phyloP scores from a whole-genome alignment of 30 jellyfish, hydroid and myxozoan genomes.

The Hydractinia echinata region DNA sequence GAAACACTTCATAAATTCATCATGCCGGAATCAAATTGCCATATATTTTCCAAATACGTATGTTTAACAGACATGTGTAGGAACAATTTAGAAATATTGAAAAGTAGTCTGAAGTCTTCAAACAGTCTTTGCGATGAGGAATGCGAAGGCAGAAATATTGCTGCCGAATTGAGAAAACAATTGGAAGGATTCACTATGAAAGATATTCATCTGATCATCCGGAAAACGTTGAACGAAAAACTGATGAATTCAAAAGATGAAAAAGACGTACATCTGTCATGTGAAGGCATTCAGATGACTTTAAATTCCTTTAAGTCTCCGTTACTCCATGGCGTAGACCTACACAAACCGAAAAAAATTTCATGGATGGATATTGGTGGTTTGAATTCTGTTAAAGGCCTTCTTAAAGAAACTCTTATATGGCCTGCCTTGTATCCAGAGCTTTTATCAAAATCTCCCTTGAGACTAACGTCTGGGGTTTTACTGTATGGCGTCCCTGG shows the following conservation, averaged over 20 bases:
- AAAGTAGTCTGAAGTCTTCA: background rate
- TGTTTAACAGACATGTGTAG: background rate
- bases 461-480: conserved; percentile 69
- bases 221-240: conserved; percentile 42
- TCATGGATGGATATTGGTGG: conserved; percentile 95
- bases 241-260: background rate
- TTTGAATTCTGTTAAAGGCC: conserved; percentile 55
- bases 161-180: conserved; percentile 10
- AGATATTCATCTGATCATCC: conserved; percentile 46
- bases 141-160: background rate
- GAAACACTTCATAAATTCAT: conserved; percentile 16
- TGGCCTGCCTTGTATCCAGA: conserved; percentile 91
- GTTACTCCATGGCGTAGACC: conserved; percentile 64
- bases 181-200: conserved; percentile 61
- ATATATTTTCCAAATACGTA: conserved; percentile 10
- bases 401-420: conserved; percentile 59
- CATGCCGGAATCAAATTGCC: conserved; percentile 34
- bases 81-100: background rate
- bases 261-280: background rate
- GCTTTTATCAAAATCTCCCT: conserved; percentile 46
- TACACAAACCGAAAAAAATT: conserved; percentile 62
- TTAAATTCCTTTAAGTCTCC: conserved; percentile 57
- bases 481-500: conserved; percentile 93
- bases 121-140: background rate
- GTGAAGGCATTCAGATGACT: conserved; percentile 40